Percentiles rank a stretch among this genome's conserved stretches.
These are phyloP conservation scores for fruit fly (Drosophila melanogaster) DNA, from an alignment of 1,140 invertebrate species.

Conservation along the genomic window Release_6_plus_ISO1_MT NT_037436.4:6062501-6063000, in stretches of 20 bases:
- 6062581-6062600: constrained; percentile 72
- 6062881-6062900: constrained; percentile 50
- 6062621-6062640: constrained; percentile 88
- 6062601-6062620: constrained; percentile 81
- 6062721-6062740: constrained; percentile 84
- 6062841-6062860: constrained; percentile 31
- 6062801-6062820: constrained; percentile 45
- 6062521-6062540: constrained; percentile 56
- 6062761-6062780: constrained; percentile 13
- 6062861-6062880: constrained; percentile 29
- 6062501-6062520: constrained; percentile 56
- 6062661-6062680: constrained; percentile 86
- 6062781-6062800: constrained; percentile 14
- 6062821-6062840: constrained; percentile 44
- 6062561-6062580: constrained; percentile 60
- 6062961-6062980: constrained; percentile 45
- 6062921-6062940: constrained; percentile 27
- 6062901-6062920: constrained; percentile 31
- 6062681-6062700: constrained; percentile 69
- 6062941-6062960: neutral
- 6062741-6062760: constrained; percentile 71
- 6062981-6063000: constrained; percentile 15
- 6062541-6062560: constrained; percentile 60
- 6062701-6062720: constrained; percentile 85
- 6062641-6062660: constrained; percentile 85